phyloP scores from a whole-genome alignment of 2,113 vertebrate genomes.

The Tauraco erythrolophus region DNA sequence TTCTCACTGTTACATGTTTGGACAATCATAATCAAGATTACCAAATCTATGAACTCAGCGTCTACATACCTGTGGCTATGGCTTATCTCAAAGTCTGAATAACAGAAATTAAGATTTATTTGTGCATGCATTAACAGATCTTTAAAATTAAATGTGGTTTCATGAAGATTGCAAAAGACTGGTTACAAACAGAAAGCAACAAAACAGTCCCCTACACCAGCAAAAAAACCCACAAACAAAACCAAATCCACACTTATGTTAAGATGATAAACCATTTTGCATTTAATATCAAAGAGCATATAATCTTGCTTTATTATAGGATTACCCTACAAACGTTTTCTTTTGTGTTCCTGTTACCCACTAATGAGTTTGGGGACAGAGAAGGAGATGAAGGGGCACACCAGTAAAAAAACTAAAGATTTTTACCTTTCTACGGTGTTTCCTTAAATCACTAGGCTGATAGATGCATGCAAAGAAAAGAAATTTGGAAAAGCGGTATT shows the following conservation, averaged over 20 bases:
- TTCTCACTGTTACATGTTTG: not conserved
- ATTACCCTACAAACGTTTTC: not conserved
- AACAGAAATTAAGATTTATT: not conserved
- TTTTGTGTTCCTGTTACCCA: not conserved
- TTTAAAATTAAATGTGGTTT: not conserved
- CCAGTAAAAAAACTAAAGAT: constrained; percentile 49
- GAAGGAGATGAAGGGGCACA: not conserved
- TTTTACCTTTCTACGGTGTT: constrained; percentile 98
- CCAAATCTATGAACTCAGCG: not conserved
- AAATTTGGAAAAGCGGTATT: constrained; percentile 72
- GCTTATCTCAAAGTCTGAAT: not conserved
- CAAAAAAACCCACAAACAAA: not conserved
- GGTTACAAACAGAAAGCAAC: not conserved
- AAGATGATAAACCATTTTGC: not conserved
- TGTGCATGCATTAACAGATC: not conserved
- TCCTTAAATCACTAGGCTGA: constrained; percentile 99
- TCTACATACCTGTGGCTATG: not conserved
- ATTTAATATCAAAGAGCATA: not conserved
- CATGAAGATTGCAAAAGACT: not conserved
- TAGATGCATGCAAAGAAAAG: constrained; percentile 83
- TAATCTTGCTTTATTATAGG: not conserved
- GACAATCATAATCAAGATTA: not conserved
- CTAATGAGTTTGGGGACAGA: not conserved
- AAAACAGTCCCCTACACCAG: not conserved
- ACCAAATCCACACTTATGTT: not conserved